Evolutionary conservation across 2,797 vertebrate genomes (phyloP), one percentile per base, ranked within the genome.

Genomic region (Phataginus tricuspis): DNA sequence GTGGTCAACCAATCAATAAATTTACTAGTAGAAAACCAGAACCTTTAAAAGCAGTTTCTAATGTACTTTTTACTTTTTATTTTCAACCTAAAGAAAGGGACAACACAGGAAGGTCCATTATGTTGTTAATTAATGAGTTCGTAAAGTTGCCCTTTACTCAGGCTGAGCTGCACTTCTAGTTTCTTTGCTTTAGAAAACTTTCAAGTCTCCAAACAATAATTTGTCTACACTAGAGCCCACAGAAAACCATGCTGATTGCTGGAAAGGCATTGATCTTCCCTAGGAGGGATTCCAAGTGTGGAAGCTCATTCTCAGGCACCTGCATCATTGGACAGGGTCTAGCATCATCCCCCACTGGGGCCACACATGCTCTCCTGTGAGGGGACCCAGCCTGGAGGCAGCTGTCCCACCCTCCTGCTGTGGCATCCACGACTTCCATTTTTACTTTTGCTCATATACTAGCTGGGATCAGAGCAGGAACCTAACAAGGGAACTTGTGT

Each of bases 11-110:
- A 16, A 15, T 42, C 29, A 84, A 15, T 59, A 72, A 77, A 66
- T 61, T 14, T 72, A 37, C 29, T 61, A 63, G 45, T 34, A 91
- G 83, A 77, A 91, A 85, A 42, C 4, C 18, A 71, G 7, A 49
- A 57, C 12, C 42, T 57, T 69, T 74, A 23, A 83, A 64, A 85
- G 79, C 83, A 31, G 23, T 71, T 90, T 78, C 19, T 49, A 55
- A 42, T 86, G 5, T 45, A 14, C 72, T 75, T 93, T 96, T 95
- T 42, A 59, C 23, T 82, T 85, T 94, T 37, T 63, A 68, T 45
- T 87, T 80, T 79, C 42, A 95, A 49, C 4, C 13, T 87, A 55
- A 80, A 87, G 51, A 34, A 94, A 87, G 19, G 7, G n/a, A 23
- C 59, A 25, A 59, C 5, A 9, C 5, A 42, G 0, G 7, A 18